phyloP scores from a whole-genome alignment of 2,113 vertebrate genomes.

The Psittacula cyanocephala region DNA sequence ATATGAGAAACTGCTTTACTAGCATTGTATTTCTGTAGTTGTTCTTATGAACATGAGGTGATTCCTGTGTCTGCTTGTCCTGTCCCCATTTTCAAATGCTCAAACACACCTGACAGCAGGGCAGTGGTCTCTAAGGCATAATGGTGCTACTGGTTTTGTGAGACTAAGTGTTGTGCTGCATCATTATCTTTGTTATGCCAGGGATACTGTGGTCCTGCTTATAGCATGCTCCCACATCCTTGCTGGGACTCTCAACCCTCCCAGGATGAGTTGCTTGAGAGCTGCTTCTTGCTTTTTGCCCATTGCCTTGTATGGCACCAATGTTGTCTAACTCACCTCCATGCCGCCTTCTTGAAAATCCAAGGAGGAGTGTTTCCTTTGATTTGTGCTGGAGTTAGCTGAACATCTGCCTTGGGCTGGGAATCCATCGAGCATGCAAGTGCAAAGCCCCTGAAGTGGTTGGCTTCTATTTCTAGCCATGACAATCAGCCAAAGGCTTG shows the following conservation, averaged over 20 bases:
- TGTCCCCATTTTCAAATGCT: not conserved
- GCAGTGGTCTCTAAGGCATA: not conserved
- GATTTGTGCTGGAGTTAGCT: slow-evolving; percentile 13
- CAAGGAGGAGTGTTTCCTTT: slow-evolving; percentile 6
- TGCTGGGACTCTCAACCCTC: not conserved
- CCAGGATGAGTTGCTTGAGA: not conserved
- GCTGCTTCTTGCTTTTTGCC: not conserved
- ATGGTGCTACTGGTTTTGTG: not conserved
- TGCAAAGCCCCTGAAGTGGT: slow-evolving; percentile 18
- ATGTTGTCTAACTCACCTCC: not conserved
- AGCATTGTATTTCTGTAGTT: not conserved
- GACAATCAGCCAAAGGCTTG: slow-evolving; percentile 37
- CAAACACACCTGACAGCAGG: not conserved
- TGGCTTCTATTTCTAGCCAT: slow-evolving; percentile 51
- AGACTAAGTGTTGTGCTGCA: not conserved
- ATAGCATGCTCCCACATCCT: not conserved
- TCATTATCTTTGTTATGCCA: not conserved
- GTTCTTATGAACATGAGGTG: not conserved
- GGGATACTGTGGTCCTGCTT: not conserved
- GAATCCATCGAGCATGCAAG: not conserved
- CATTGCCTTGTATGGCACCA: accelerated
- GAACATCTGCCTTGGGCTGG: not conserved
- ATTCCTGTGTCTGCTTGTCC: not conserved
- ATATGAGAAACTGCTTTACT: not conserved
- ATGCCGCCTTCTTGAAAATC: not conserved